Conservation (phyloP, 2,113 vertebrate genomes). For the Mirza zaza region DNA sequence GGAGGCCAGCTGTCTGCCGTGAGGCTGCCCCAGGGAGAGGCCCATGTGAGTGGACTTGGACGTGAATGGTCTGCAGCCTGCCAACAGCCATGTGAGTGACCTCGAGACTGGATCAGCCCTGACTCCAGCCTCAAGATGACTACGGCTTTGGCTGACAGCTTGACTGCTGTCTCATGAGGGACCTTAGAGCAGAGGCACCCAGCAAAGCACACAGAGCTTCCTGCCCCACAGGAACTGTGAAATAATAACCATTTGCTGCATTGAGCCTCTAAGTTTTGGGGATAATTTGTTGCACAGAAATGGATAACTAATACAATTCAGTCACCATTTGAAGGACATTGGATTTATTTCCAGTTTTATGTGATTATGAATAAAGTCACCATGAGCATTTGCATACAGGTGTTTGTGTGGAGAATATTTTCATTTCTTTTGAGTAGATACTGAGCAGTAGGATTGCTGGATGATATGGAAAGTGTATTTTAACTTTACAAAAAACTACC, state of each 20-base stretch:
- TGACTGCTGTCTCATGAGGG: accelerated
- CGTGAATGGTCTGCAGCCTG: neutral
- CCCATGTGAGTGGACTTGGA: too few relatives aligned
- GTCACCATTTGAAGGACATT: neutral
- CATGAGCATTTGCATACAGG: neutral
- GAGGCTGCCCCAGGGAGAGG: neutral
- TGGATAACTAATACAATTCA: neutral
- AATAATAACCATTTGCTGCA: too few relatives aligned
- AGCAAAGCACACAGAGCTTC: neutral
- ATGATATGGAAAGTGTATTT: accelerated
- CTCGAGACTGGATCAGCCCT: neutral
- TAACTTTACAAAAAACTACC: neutral
- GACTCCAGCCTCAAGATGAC: neutral
- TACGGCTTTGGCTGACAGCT: neutral
- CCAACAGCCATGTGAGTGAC: too few relatives aligned
- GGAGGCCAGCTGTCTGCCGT: neutral
- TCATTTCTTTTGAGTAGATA: neutral
- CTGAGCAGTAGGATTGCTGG: neutral
- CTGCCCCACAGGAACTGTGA: neutral
- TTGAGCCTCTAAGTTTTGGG: neutral
- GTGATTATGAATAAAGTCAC: neutral
- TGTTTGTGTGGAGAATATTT: too few relatives aligned
- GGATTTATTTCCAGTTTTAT: too few relatives aligned
- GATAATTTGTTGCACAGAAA: neutral
- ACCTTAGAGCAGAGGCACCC: neutral